Conservation (phyloP, 35 echinoderm and acorn worm genomes). For the Apostichopus japonicus region DNA sequence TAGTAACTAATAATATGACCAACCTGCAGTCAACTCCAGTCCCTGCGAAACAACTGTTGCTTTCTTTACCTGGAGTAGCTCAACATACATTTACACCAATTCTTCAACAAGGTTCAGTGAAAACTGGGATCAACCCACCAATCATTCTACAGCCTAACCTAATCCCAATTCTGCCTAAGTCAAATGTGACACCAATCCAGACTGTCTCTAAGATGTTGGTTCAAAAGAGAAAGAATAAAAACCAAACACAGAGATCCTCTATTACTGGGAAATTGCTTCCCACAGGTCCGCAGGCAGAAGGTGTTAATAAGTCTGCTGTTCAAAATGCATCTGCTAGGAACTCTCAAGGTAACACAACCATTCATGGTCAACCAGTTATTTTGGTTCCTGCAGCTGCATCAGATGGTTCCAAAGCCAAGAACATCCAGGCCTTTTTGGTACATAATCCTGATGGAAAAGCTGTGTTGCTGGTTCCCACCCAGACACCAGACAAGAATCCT, state of each 20-base stretch:
- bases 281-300: background rate
- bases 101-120: background rate
- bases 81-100: background rate
- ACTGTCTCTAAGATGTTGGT: background rate
- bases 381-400: background rate
- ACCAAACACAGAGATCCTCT: background rate
- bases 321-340: background rate
- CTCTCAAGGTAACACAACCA: background rate
- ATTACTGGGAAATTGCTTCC: too few species aligned
- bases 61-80: background rate
- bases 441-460: slow-evolving; percentile 23
- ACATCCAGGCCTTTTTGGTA: slow-evolving; percentile 27
- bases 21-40: too few species aligned
- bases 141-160: background rate
- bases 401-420: background rate
- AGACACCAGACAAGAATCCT: background rate
- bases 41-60: background rate
- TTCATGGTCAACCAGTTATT: background rate
- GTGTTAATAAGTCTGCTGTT: background rate
- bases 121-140: background rate
- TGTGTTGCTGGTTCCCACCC: slow-evolving; percentile 1
- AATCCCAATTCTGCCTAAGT: background rate
- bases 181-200: background rate
- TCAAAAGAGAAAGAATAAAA: background rate
- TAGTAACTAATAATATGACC: too few species aligned